These are phyloP conservation scores for Copidosoma aretas DNA, from an alignment of 2,888 invertebrate species.

Conservation along the genomic window DNA sequence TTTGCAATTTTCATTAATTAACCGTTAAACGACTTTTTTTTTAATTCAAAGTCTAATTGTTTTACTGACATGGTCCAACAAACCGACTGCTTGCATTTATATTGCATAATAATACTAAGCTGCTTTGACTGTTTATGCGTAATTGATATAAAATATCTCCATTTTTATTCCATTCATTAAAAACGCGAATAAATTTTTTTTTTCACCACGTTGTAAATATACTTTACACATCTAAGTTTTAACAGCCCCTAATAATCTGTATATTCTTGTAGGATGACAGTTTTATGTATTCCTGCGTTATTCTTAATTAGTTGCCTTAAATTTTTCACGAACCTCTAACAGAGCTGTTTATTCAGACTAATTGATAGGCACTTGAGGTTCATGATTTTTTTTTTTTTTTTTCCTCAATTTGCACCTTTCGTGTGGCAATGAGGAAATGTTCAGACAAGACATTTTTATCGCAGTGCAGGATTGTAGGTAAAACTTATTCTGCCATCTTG, in stretches of 20 bases:
- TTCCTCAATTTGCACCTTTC: neutral
- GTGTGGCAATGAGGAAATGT: neutral
- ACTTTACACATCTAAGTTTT: neutral
- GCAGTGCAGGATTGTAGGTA: too few species aligned
- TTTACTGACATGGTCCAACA: neutral
- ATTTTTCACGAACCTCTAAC: neutral
- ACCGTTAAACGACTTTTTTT: too few species aligned
- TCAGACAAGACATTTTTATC: neutral
- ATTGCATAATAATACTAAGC: too few species aligned
- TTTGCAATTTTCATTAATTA: too few species aligned
- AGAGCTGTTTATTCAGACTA: neutral
- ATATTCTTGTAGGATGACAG: neutral
- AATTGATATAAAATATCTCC: too few species aligned
- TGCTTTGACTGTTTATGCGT: too few species aligned
- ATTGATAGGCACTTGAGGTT: neutral
- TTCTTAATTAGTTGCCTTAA: neutral
- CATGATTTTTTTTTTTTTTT: neutral
- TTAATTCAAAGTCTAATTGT: neutral
- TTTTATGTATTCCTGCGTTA: neutral
- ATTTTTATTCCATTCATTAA: neutral
- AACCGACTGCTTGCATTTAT: neutral
- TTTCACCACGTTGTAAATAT: neutral
- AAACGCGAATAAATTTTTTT: neutral
- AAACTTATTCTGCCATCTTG: too few species aligned
- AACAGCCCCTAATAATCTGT: neutral